phyloP scores from a whole-genome alignment of 2,888 invertebrate genomes.

The Mactromeris polynyma region DNA sequence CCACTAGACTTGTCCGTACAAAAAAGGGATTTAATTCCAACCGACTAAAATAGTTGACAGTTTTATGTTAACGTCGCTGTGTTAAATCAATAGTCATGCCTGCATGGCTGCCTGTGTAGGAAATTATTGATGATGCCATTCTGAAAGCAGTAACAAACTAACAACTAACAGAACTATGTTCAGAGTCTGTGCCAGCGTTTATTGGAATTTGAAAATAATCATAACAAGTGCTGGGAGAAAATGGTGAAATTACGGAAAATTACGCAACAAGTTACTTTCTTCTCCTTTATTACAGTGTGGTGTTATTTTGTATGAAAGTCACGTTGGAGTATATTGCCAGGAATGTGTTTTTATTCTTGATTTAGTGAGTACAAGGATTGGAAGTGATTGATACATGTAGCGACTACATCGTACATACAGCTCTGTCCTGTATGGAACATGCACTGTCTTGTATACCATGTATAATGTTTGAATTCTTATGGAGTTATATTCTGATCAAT shows the following conservation, averaged over 20 bases:
- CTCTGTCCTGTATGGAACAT: not conserved
- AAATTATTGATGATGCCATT: slow-evolving; percentile 40
- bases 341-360: not conserved
- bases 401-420: not conserved
- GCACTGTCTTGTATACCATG: not conserved
- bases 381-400: not conserved
- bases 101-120: slow-evolving; percentile 25
- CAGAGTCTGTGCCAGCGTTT: slow-evolving; percentile 6
- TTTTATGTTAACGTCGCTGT: slow-evolving; percentile 19
- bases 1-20: not conserved
- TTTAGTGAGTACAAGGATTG: not conserved
- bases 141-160: not conserved
- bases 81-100: slow-evolving; percentile 37
- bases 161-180: not conserved
- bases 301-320: not conserved
- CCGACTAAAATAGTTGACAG: slow-evolving; percentile 12
- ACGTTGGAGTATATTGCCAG: not conserved
- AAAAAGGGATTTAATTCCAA: slow-evolving; percentile 18
- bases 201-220: slow-evolving; percentile 49
- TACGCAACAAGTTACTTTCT: not conserved
- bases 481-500: not conserved
- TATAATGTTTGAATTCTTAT: not conserved
- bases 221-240: slow-evolving; percentile 3
- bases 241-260: slow-evolving; percentile 14
- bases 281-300: not conserved